Percentiles rank a stretch among this genome's conserved stretches.
These are phyloP conservation scores for Pluvianellus socialis DNA, from an alignment of 2,113 vertebrate species.

Conservation along the genomic window DNA sequence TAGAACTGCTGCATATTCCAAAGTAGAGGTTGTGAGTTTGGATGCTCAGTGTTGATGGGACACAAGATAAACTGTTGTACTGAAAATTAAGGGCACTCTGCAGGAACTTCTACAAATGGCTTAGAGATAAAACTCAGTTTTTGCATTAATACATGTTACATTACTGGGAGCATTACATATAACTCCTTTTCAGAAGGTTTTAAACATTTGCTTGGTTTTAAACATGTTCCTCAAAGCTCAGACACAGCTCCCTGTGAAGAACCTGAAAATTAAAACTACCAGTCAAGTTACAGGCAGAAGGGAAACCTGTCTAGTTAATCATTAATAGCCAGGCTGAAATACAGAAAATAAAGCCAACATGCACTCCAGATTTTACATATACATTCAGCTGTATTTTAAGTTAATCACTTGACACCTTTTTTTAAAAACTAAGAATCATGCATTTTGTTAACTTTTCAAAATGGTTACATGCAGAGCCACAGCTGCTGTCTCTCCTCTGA, in stretches of 20 bases:
- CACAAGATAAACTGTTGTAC: neutral
- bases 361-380: neutral
- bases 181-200: neutral
- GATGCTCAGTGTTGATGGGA: neutral
- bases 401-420: neutral
- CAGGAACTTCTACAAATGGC: neutral
- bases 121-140: neutral
- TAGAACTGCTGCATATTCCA: neutral
- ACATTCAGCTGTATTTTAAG: neutral
- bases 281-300: neutral
- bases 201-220: neutral
- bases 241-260: neutral
- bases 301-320: neutral
- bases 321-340: neutral
- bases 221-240: neutral
- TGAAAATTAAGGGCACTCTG: neutral
- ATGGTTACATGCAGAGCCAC: neutral
- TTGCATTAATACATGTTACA: neutral
- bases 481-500: constrained; percentile 9
- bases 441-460: neutral
- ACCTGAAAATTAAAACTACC: constrained; percentile 27
- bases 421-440: neutral
- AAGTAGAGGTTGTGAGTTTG: neutral
- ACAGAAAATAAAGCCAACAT: neutral
- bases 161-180: rapidly evolving